These are phyloP conservation scores for Hippocampus barbouri DNA, from an alignment of 2,113 vertebrate species.

Conservation along the genomic window DNA sequence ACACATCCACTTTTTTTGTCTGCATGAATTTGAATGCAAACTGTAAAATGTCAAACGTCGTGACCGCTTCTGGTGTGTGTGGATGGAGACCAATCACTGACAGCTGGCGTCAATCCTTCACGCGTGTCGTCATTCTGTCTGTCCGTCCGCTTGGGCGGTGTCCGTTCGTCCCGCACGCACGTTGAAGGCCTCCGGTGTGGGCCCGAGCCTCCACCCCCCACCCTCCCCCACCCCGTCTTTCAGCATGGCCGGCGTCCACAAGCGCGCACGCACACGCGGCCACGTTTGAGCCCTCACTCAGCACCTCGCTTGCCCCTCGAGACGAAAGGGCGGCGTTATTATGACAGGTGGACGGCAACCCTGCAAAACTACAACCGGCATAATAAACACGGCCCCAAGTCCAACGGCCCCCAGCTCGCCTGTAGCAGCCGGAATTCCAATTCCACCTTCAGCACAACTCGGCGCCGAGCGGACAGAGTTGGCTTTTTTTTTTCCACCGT, in stretches of 20 bases:
- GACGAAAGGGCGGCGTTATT: conserved; percentile 60
- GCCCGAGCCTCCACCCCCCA: conserved; percentile 30
- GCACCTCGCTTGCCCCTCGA: conserved; percentile 12
- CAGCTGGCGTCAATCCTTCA: neutral
- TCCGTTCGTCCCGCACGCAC: conserved; percentile 49
- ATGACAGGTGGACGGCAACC: conserved; percentile 72
- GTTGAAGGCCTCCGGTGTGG: conserved; percentile 55
- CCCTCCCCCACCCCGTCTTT: conserved; percentile 57
- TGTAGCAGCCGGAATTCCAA: neutral
- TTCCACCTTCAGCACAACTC: neutral
- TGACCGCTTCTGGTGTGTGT: no score
- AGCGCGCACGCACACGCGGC: conserved; percentile 20
- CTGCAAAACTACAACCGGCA: neutral
- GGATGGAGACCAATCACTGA: neutral
- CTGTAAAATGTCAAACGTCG: neutral
- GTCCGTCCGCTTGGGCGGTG: conserved; percentile 65
- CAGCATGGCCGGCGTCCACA: conserved; percentile 63
- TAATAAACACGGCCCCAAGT: neutral
- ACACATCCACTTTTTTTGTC: neutral
- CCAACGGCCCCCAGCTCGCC: neutral
- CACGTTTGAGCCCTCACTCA: conserved; percentile 34
- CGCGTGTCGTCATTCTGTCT: conserved; percentile 8
- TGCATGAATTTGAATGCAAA: neutral
- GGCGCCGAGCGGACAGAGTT: no score
- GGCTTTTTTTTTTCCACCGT: no score